phyloP scores from a whole-genome alignment of 2,888 invertebrate genomes.

The Apodemia hepburni region DNA sequence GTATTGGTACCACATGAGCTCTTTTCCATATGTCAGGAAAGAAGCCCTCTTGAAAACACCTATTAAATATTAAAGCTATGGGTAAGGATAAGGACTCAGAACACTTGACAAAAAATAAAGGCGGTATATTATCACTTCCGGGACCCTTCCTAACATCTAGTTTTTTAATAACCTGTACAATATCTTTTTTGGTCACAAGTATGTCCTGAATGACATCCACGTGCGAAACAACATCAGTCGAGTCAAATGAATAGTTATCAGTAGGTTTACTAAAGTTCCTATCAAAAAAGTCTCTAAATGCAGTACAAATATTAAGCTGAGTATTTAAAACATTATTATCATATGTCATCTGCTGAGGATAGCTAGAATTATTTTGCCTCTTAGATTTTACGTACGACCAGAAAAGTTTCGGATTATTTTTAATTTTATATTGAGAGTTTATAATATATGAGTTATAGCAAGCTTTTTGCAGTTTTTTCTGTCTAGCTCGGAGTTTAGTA shows the following conservation, averaged over 20 bases:
- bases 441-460: conserved; percentile 19
- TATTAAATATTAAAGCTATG: conserved; percentile 2
- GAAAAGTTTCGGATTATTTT: conserved; percentile 23
- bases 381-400: conserved; percentile 25
- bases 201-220: not conserved
- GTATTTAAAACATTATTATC: too few relatives aligned
- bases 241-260: not conserved
- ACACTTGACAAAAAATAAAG: conserved; percentile 14
- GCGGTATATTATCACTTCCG: conserved; percentile 12
- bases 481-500: conserved; percentile 18
- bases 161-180: not conserved
- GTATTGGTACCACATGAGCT: conserved; percentile 18
- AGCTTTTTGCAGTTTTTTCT: conserved; percentile 9
- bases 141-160: conserved; percentile 8
- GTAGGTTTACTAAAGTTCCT: not conserved
- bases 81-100: not conserved
- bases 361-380: conserved; percentile 16
- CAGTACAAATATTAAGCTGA: not conserved
- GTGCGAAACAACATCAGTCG: not conserved
- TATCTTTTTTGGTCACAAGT: not conserved
- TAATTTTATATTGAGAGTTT: conserved; percentile 19
- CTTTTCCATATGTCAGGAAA: conserved; percentile 20
- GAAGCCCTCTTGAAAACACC: not conserved
- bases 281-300: not conserved
- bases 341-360: conserved; percentile 23